A percentile compares a stretch with the other conserved stretches of the same genome.
Evolutionary conservation across 2,888 invertebrate genomes (phyloP).

Genomic region (Drosophila bunnanda): DNA sequence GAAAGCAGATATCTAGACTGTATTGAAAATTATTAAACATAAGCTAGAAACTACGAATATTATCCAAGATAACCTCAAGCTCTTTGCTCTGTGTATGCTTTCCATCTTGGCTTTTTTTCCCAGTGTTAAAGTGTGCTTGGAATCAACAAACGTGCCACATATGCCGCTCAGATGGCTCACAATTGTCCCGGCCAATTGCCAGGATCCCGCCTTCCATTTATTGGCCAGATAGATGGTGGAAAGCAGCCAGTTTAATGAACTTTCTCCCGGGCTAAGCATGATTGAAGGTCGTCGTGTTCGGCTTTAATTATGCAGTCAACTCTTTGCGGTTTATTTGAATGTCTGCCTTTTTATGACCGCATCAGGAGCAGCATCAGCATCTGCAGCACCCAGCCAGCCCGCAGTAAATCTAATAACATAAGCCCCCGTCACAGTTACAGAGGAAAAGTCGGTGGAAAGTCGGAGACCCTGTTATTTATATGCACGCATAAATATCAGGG

Average conservation of each 20-base stretch:
- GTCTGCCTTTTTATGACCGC: constrained; percentile 62
- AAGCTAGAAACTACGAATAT: not conserved
- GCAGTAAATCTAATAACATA: constrained; percentile 75
- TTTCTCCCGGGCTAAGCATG: constrained; percentile 43
- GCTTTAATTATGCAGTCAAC: constrained; percentile 71
- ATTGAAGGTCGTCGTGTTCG: constrained; percentile 54
- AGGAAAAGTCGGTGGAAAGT: constrained; percentile 28
- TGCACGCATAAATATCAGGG: constrained; percentile 72
- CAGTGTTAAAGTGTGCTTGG: constrained; percentile 40
- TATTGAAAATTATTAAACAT: too few species aligned
- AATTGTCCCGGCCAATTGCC: constrained; percentile 69
- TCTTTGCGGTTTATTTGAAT: constrained; percentile 75
- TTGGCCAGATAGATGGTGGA: constrained; percentile 13
- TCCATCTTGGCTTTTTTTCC: not conserved
- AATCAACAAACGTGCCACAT: constrained; percentile 62
- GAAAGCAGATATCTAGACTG: too few species aligned
- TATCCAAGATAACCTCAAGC: not conserved
- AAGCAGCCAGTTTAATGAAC: constrained; percentile 51
- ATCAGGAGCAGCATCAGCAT: constrained; percentile 16
- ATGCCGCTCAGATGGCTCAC: constrained; percentile 61
- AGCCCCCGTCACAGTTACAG: constrained; percentile 58
- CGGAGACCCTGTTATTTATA: constrained; percentile 68
- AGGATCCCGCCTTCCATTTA: constrained; percentile 19
- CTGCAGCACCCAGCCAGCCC: constrained; percentile 32
- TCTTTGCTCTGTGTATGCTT: too few species aligned